Conservation (phyloP, 2,888 invertebrate species). For the Thereva nobilitata region DNA sequence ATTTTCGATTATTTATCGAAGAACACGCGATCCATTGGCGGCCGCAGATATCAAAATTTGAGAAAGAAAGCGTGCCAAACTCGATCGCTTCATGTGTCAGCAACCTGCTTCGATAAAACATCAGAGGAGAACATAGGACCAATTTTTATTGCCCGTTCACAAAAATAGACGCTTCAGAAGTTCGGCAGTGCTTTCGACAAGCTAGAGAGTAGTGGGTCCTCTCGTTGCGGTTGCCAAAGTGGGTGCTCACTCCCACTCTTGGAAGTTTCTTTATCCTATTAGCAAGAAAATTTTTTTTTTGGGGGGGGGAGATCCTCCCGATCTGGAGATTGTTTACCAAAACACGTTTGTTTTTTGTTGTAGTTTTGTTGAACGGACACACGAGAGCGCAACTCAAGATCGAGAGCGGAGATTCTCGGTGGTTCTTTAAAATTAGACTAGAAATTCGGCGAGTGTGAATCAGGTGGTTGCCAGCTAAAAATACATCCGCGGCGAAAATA, state of each 20-base stretch:
- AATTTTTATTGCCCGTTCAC: slow-evolving; percentile 22
- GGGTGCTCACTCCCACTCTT: too few relatives aligned
- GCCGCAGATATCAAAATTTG: not conserved
- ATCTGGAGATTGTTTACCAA: too few relatives aligned
- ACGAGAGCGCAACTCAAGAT: slow-evolving; percentile 1
- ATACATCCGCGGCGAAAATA: slow-evolving; percentile 9
- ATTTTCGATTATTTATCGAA: too few relatives aligned
- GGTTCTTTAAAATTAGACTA: slow-evolving; percentile 15
- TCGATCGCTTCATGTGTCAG: slow-evolving; percentile 21
- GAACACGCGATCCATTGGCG: too few relatives aligned
- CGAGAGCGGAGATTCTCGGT: not conserved
- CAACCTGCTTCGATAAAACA: slow-evolving; percentile 27
- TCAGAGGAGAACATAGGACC: slow-evolving; percentile 6
- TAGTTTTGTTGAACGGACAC: not conserved
- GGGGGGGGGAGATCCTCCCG: too few relatives aligned
- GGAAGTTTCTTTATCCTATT: too few relatives aligned
- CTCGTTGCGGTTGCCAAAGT: too few relatives aligned
- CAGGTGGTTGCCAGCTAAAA: slow-evolving; percentile 26
- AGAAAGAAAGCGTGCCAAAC: not conserved
- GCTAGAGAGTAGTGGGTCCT: too few relatives aligned
- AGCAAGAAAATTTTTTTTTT: too few relatives aligned
- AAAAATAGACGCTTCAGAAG: not conserved
- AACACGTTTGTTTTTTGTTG: too few relatives aligned
- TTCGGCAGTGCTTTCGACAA: too few relatives aligned
- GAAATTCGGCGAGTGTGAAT: slow-evolving; percentile 13